Conservation (phyloP, 2,797 vertebrate genomes). For the Pseudomugil tenellus region DNA sequence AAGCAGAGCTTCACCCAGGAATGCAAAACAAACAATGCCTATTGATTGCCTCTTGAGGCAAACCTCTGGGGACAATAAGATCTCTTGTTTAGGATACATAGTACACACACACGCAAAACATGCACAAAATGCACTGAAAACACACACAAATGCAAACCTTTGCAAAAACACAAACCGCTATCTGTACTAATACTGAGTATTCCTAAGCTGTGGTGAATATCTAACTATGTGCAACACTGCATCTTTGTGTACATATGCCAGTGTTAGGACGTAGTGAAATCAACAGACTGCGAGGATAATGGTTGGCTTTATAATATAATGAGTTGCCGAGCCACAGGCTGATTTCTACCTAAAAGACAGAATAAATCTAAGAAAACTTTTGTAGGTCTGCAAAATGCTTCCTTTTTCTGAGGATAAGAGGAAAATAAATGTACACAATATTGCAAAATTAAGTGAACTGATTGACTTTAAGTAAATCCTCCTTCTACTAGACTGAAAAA, state of each 20-base stretch:
- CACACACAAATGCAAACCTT: slow-evolving; percentile 59
- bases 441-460: slow-evolving; percentile 1
- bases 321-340: slow-evolving; percentile 45
- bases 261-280: slow-evolving; percentile 55
- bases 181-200: slow-evolving; percentile 59
- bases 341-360: slow-evolving; percentile 14
- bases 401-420: neutral
- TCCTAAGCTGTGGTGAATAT: slow-evolving; percentile 65
- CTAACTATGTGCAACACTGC: slow-evolving; percentile 57
- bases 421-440: neutral
- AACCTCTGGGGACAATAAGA: slow-evolving; percentile 75
- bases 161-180: slow-evolving; percentile 52
- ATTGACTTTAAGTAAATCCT: slow-evolving; percentile 6
- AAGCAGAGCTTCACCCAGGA: slow-evolving; percentile 59
- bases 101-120: slow-evolving; percentile 52
- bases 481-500: slow-evolving; percentile 22
- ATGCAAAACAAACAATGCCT: slow-evolving; percentile 71
- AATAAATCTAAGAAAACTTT: neutral
- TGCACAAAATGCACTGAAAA: slow-evolving; percentile 6
- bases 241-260: slow-evolving; percentile 49
- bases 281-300: slow-evolving; percentile 62
- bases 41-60: slow-evolving; percentile 70
- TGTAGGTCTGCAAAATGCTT: neutral
- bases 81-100: slow-evolving; percentile 71
- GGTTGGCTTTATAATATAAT: slow-evolving; percentile 59